Percentiles rank a stretch among this genome's conserved stretches.
Conservation (phyloP, 2,888 invertebrate genomes). For the Cecidostiba fungosa region DNA sequence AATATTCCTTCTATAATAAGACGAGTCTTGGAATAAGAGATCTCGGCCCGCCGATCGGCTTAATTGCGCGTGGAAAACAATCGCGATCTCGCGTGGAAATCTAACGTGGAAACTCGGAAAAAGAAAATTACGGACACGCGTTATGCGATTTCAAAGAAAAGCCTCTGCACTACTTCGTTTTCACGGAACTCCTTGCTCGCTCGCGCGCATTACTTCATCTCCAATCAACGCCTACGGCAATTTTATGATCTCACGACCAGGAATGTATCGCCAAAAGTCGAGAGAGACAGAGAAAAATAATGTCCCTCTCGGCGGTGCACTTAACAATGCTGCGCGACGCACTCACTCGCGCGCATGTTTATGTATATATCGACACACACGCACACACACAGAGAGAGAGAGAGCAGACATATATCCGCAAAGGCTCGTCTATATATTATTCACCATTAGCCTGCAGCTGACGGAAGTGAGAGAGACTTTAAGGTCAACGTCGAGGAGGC, state of each 20-base stretch:
- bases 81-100: conserved; percentile 1
- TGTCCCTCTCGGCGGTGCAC: background rate
- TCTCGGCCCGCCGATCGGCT: background rate
- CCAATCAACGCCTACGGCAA: background rate
- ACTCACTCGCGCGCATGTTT: background rate
- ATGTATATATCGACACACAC: background rate
- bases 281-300: no score
- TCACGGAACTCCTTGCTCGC: conserved; percentile 6
- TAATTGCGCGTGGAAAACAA: background rate
- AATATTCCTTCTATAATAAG: no score
- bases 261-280: background rate
- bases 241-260: background rate
- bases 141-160: conserved; percentile 8
- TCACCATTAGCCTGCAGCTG: conserved; percentile 77
- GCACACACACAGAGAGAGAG: no score
- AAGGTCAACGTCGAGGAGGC: conserved; percentile 74
- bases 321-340: conserved; percentile 18
- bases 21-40: background rate
- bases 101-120: background rate
- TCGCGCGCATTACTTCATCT: background rate
- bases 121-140: conserved; percentile 2
- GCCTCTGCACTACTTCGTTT: background rate
- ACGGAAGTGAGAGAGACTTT: conserved; percentile 76
- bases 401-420: conserved; percentile 19
- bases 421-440: conserved; percentile 64